A percentile compares a stretch with the other conserved stretches of the same genome.
phyloP scores from a whole-genome alignment of 2,888 invertebrate genomes.

The Melinaea marsaeus region DNA sequence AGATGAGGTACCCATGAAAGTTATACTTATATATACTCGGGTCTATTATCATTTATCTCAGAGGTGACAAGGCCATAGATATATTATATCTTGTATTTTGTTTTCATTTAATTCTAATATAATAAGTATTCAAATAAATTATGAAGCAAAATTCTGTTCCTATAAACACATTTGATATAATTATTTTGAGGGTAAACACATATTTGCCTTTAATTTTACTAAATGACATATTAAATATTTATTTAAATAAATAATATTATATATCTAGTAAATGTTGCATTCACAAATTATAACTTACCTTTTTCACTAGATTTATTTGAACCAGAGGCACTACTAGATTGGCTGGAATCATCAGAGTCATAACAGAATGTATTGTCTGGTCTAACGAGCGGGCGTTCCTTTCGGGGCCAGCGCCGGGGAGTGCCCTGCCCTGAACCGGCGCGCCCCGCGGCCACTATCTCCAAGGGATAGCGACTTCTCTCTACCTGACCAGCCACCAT shows the following conservation, averaged over 20 bases:
- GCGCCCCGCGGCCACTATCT: slow-evolving; percentile 41
- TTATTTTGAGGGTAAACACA: no score
- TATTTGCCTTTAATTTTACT: no score
- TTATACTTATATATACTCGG: not conserved
- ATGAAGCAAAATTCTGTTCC: no score
- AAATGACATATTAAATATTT: no score
- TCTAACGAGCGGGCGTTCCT: slow-evolving; percentile 48
- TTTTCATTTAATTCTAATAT: not conserved
- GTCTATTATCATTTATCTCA: slow-evolving; percentile 46
- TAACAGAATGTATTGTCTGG: slow-evolving; percentile 63
- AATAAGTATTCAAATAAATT: not conserved
- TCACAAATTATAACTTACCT: slow-evolving; percentile 40
- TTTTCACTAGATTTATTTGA: slow-evolving; percentile 69
- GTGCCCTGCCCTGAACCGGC: slow-evolving; percentile 37
- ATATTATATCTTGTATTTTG: slow-evolving; percentile 39
- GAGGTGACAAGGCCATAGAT: slow-evolving; percentile 51
- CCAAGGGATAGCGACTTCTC: slow-evolving; percentile 45
- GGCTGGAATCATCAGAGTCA: slow-evolving; percentile 71
- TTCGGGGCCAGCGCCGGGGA: slow-evolving; percentile 53
- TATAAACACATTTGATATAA: no score
- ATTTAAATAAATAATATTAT: no score
- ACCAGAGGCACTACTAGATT: slow-evolving; percentile 72
- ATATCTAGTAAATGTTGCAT: no score
- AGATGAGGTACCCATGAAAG: not conserved
- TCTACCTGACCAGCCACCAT: slow-evolving; percentile 51